Evolutionary conservation across 2,888 invertebrate species (phyloP), one percentile per base, ranked within the genome.

Genomic region (Eristalis tenax): DNA sequence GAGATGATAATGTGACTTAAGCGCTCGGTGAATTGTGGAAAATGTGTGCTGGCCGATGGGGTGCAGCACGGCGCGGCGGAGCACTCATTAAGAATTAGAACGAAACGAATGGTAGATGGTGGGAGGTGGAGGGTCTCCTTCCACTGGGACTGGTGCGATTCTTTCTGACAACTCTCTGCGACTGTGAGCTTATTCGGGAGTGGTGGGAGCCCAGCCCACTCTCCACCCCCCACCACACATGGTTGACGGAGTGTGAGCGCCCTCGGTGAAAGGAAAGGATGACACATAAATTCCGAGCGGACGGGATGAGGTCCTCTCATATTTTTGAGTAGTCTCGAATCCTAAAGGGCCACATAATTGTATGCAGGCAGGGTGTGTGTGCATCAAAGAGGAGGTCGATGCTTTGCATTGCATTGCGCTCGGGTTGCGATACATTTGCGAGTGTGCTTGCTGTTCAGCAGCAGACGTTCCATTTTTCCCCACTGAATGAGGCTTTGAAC

Each of bases 1-100:
- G 13, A 57, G 56, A 38, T 68, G 81, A 73, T 81, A 73, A 64
- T 66, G 64, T 65, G 78, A 83, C 77, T 77, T 66, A 70, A 82
- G 64, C 70, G 70, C 35, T 65, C 64, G 40, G 70, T 70, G 69
- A 64, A 70, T 75, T 75, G 57, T 69, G 64, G 61, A 50, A 61
- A 68, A 23, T 38, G 40, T 40, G 61, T 40, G 61, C 50, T 26
- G 13, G 59, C 1, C 10, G 59, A 0, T 23, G 23, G 26, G 57
- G 6, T 10, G 8, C 32, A 10, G 32, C 32, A 32, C 32, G 32
- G 32, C 26, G 32, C 26, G 32, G 32, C 15, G 32, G 59, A 43
- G 35, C 61, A 59, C 26, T 23, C 68, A 77, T 68, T 68, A 61
- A 32, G 43, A 69, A 77, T 43, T 61, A 43, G 61, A 28, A n/a